Evolutionary conservation across 2,888 invertebrate species (phyloP).

Genomic region (Loripinus fragilis): DNA sequence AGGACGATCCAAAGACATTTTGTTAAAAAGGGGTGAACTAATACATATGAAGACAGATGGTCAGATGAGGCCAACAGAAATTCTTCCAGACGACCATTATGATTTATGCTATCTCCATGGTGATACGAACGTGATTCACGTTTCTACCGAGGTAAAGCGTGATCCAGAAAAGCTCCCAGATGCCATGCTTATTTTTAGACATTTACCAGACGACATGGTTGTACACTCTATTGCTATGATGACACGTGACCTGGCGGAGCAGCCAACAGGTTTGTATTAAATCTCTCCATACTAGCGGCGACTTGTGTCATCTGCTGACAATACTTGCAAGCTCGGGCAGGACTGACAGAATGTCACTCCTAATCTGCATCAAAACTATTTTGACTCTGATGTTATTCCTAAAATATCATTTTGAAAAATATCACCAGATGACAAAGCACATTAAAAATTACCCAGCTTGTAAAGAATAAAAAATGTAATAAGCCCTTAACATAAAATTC

Average conservation of each 20-base stretch:
- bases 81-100: constrained; percentile 47
- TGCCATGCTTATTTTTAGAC: constrained; percentile 59
- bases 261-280: constrained; percentile 58
- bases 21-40: constrained; percentile 56
- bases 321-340: too few species aligned
- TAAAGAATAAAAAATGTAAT: too few species aligned
- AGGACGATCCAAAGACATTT: constrained; percentile 62
- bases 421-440: too few species aligned
- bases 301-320: too few species aligned
- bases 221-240: constrained; percentile 59
- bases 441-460: too few species aligned
- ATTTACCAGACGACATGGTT: constrained; percentile 31
- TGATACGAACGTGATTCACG: constrained; percentile 53
- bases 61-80: constrained; percentile 56
- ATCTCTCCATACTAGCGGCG: too few species aligned
- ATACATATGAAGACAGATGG: constrained; percentile 56
- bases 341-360: too few species aligned
- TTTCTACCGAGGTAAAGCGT: constrained; percentile 63
- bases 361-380: too few species aligned
- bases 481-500: too few species aligned
- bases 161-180: constrained; percentile 65
- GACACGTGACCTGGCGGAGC: constrained; percentile 62
- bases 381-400: too few species aligned
- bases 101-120: constrained; percentile 55
- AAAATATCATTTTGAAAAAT: too few species aligned